A percentile compares a stretch with the other conserved stretches of the same genome.
Evolutionary conservation across 2,113 vertebrate genomes (phyloP).

Genomic region (Pipa parva): DNA sequence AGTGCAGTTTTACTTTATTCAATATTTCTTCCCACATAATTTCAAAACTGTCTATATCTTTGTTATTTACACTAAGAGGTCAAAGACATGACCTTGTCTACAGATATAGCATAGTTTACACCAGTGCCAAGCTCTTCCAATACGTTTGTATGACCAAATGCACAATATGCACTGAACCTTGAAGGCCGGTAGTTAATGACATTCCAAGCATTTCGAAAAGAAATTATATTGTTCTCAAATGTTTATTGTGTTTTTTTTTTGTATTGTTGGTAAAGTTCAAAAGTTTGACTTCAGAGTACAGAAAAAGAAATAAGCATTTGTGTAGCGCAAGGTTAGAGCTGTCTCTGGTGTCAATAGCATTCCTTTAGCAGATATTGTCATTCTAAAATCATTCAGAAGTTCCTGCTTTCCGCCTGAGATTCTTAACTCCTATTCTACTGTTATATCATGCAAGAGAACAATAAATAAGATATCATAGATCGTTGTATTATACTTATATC

Average conservation of each 20-base stretch:
- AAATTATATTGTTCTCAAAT: constrained; percentile 33
- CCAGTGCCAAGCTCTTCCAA: constrained; percentile 22
- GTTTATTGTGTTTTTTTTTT: constrained; percentile 34
- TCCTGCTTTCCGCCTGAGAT: not conserved
- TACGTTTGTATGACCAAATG: constrained; percentile 33
- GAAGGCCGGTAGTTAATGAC: constrained; percentile 29
- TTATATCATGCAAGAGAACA: not conserved
- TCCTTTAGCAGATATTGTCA: not conserved
- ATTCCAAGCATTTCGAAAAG: constrained; percentile 33
- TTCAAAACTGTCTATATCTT: constrained; percentile 11
- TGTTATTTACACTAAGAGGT: constrained; percentile 24
- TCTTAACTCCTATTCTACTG: not conserved
- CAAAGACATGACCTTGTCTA: constrained; percentile 6
- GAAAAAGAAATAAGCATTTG: constrained; percentile 18
- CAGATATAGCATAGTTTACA: constrained; percentile 35
- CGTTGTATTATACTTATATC: not conserved
- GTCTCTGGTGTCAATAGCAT: constrained; percentile 12
- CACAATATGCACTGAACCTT: constrained; percentile 34
- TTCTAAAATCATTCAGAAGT: not conserved
- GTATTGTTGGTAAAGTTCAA: constrained; percentile 37
- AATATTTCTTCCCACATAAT: not conserved
- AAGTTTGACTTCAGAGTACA: constrained; percentile 21
- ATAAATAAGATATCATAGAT: not conserved
- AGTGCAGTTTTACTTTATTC: no score
- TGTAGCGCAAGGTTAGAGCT: constrained; percentile 24